Evolutionary conservation across 2,113 vertebrate genomes (phyloP).

Genomic region (Pomatorhinus ruficollis): DNA sequence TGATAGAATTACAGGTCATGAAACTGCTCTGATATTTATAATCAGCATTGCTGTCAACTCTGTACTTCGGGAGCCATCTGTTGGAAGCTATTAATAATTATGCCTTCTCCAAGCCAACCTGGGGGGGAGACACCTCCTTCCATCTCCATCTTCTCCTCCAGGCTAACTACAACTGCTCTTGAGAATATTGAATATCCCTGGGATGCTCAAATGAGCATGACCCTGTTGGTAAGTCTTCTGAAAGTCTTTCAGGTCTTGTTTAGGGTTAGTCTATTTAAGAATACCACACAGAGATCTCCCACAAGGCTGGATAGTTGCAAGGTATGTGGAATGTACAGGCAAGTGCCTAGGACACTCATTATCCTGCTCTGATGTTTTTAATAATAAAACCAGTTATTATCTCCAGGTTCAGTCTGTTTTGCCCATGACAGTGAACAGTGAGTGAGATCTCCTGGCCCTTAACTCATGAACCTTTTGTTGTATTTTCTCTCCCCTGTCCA

Average conservation of each 20-base stretch:
- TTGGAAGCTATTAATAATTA: not conserved
- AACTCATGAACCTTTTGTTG: rapidly evolving
- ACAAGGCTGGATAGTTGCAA: not conserved
- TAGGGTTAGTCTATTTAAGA: not conserved
- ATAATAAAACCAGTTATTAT: not conserved
- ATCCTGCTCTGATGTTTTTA: not conserved
- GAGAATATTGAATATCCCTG: not conserved
- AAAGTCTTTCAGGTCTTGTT: not conserved
- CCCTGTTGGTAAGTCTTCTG: not conserved
- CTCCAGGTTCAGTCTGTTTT: not conserved
- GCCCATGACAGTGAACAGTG: no score
- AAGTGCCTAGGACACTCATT: not conserved
- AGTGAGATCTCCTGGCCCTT: no score
- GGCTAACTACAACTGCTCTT: not conserved
- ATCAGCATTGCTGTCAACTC: not conserved
- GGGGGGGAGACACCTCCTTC: not conserved
- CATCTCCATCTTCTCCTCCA: not conserved
- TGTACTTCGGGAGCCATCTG: not conserved
- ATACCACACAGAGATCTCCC: not conserved
- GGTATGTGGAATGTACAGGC: not conserved
- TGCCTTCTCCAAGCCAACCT: not conserved
- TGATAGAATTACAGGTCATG: not conserved
- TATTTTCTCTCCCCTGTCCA: not conserved
- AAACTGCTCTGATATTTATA: not conserved
- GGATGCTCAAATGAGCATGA: not conserved